Evolutionary conservation across 1,140 invertebrate species (phyloP), one percentile per base, ranked within the genome.

Genomic region (Vollenhovia emeryi): DNA sequence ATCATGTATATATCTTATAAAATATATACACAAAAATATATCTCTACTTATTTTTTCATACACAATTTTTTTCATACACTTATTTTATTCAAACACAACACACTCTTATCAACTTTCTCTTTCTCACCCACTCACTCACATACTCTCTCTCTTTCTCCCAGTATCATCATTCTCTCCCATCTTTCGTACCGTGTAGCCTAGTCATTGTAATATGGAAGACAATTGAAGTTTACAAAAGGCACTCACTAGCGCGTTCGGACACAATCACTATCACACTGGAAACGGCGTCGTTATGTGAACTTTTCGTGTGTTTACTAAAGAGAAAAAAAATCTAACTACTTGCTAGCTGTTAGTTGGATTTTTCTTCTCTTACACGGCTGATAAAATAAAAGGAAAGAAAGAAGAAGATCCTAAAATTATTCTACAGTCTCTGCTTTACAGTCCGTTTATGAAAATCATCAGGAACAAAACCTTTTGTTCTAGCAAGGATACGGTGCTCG

Each of bases 151-250:
- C 52, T 68, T 52, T 74, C 52, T 76, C 18, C 62, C 73, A 82
- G 18, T 74, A 80, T 82, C 76, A 86, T 85, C 86, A 73, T 68
- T 45, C 85, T 60, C 18, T 71, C 40, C 3, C 3, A n/a, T 1
- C 69, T 68, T 45, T 79, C 83, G 2, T 66, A 74, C 71, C 62
- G 33, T 59, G 36, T 45, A 76, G 11, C 62, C 75, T 74, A 88
- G 24, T 66, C 59, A 57, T 55, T 86, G 79, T 83, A 74, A 84
- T 85, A 90, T 91, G 92, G 92, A 93, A 93, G 92, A 93, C 92
- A 92, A 92, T 92, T 82, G 88, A 66, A 90, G 84, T 89, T 89
- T 52, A 64, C 60, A 71, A 57, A 82, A 71, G 74, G 82, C 87
- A 82, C 87, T 64, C 69, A 66, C 52, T 86, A 86, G 71, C 59